Evolutionary conservation across 1,140 invertebrate species (phyloP), one percentile per base, ranked within the genome.

Genomic region (Brachionus paranguensis): DNA sequence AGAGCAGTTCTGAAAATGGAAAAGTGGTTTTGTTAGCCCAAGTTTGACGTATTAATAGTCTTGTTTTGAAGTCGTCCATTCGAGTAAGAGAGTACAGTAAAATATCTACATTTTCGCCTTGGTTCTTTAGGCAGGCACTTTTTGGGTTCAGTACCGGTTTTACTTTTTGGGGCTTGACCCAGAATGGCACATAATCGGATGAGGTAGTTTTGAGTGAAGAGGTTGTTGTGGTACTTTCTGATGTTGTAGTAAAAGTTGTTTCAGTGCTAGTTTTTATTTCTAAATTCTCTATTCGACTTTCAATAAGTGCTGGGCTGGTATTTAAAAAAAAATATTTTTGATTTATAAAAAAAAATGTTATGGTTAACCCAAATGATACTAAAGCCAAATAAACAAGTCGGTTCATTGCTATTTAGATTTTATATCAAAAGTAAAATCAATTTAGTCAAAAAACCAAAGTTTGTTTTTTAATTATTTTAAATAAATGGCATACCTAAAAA

Each of bases 41-140:
- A 12, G 86, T 86, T 65, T 85, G 33, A 12, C 86, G 84, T 53
- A 86, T 84, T 4, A 72, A 17, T 1, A 83, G 37, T 33, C 86
- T 74, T 24, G 78, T 41, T 11, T 78, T 29, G 53, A 86, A 86
- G 47, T 86, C 70, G 11, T 47, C 29, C 17, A 84, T 47, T 24
- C 76, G 43, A 29, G 78, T 78, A 7, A 85, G 79, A 47, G 33
- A n/a, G 41, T 78, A 78, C 8, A 78, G 11, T 11, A 78, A 29
- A 29, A 78, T 55, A 8, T 41, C 37, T 0, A 81, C 17, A 65
- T 37, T 37, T 64, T 50, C 45, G 1, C 47, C 65, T 11, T 68
- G 65, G n/a, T 68, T 68, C 12, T 68, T 68, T n/a, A 33, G n/a
- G 17, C 65, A 68, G 14, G 41, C 65, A 6, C 33, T 33, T 33